phyloP scores from a whole-genome alignment of 2,113 vertebrate species.

The Gorilla gorilla region DNA sequence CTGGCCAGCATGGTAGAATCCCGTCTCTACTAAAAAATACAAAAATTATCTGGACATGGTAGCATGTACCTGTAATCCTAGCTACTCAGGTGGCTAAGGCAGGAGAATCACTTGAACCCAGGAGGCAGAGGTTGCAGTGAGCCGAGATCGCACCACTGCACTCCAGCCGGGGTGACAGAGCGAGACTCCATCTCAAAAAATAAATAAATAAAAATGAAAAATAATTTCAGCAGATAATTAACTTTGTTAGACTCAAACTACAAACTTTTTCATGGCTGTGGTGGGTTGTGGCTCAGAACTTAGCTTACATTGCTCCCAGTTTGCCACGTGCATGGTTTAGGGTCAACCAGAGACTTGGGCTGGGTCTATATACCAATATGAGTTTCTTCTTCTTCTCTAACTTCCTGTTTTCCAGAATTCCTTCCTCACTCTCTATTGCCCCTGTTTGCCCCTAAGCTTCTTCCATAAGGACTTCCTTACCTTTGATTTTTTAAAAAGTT shows the following conservation, averaged over 20 bases:
- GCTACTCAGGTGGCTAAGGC: too few relatives aligned
- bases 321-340: not conserved
- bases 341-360: not conserved
- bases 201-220: too few relatives aligned
- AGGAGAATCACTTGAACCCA: too few relatives aligned
- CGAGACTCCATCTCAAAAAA: too few relatives aligned
- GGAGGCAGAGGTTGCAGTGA: too few relatives aligned
- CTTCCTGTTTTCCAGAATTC: not conserved
- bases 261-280: not conserved
- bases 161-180: too few relatives aligned
- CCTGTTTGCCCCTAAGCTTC: not conserved
- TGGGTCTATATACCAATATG: not conserved
- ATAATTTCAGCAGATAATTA: not conserved
- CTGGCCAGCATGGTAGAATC: too few relatives aligned
- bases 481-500: too few relatives aligned
- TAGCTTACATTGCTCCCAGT: not conserved
- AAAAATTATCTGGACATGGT: too few relatives aligned
- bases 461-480: not conserved
- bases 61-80: too few relatives aligned
- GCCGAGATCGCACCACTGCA: too few relatives aligned
- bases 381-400: not conserved
- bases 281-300: not conserved
- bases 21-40: too few relatives aligned
- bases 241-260: not conserved
- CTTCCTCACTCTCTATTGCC: rapidly evolving